These are phyloP conservation scores for Aspidapion aeneum DNA, from an alignment of 2,888 invertebrate genomes.

Conservation along the genomic window DNA sequence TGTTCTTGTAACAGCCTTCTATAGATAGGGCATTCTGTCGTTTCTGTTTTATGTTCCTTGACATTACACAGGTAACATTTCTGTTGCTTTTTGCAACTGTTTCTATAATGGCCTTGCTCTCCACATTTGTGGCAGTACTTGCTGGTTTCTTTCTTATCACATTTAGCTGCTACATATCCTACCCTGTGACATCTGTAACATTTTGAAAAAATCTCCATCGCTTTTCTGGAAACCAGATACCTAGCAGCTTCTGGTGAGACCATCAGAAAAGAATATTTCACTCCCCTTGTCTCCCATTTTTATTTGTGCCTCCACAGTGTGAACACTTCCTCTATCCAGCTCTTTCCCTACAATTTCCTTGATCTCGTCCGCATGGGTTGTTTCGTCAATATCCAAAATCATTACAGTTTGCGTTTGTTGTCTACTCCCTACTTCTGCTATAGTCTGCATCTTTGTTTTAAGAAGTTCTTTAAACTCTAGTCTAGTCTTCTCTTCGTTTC, in stretches of 20 bases:
- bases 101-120: constrained; percentile 20
- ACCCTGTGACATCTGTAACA: constrained; percentile 24
- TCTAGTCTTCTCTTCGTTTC: neutral
- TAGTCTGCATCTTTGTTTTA: neutral
- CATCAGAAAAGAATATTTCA: neutral
- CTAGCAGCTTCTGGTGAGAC: neutral
- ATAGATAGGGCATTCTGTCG: constrained; percentile 14
- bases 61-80: constrained; percentile 16
- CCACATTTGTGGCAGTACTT: constrained; percentile 26
- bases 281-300: neutral
- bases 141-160: constrained; percentile 15
- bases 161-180: constrained; percentile 20
- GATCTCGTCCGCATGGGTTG: neutral
- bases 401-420: constrained; percentile 1
- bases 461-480: neutral
- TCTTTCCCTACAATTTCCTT: neutral
- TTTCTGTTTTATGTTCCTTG: constrained; percentile 17
- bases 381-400: neutral
- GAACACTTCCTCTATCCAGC: neutral
- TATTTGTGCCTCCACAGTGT: neutral
- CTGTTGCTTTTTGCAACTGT: constrained; percentile 16
- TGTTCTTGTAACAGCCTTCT: constrained; percentile 1
- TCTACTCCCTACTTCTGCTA: neutral
- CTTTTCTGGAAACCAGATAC: neutral
- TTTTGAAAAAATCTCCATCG: neutral